Percentiles rank a stretch among this genome's conserved stretches.
phyloP scores from a whole-genome alignment of 1,140 invertebrate genomes.

The Pseudomyrmex pallidus region DNA sequence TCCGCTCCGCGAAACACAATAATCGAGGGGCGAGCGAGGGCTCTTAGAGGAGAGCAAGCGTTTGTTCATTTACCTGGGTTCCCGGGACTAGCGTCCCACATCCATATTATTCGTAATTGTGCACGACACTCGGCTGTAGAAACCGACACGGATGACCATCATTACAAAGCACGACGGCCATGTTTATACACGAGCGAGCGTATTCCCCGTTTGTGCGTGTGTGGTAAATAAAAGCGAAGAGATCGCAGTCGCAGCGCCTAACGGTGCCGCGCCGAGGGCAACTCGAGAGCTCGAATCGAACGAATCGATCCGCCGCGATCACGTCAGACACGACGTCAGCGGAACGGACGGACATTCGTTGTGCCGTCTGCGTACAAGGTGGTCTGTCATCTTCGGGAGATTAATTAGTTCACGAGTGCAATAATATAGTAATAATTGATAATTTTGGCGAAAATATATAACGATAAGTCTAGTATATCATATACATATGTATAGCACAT shows the following conservation, averaged over 20 bases:
- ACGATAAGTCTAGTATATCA: too few relatives aligned
- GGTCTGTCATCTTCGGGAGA: neutral
- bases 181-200: slow-evolving; percentile 63
- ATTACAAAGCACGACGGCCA: slow-evolving; percentile 71
- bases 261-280: slow-evolving; percentile 19
- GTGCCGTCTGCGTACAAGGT: neutral
- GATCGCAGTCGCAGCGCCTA: slow-evolving; percentile 13
- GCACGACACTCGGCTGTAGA: slow-evolving; percentile 12
- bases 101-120: slow-evolving; percentile 64
- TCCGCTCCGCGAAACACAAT: neutral
- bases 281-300: slow-evolving; percentile 48
- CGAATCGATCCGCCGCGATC: slow-evolving; percentile 35
- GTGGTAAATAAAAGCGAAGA: slow-evolving; percentile 51
- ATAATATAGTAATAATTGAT: too few relatives aligned
- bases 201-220: neutral
- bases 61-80: slow-evolving; percentile 62
- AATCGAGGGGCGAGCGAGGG: neutral
- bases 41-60: neutral
- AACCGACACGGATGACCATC: slow-evolving; percentile 60
- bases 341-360: neutral
- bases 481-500: too few relatives aligned
- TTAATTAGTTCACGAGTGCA: too few relatives aligned
- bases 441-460: too few relatives aligned
- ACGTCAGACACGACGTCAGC: slow-evolving; percentile 33
- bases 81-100: slow-evolving; percentile 31